Conservation (phyloP, 2,888 invertebrate genomes). For the Gastracanthus pulcherrimus region DNA sequence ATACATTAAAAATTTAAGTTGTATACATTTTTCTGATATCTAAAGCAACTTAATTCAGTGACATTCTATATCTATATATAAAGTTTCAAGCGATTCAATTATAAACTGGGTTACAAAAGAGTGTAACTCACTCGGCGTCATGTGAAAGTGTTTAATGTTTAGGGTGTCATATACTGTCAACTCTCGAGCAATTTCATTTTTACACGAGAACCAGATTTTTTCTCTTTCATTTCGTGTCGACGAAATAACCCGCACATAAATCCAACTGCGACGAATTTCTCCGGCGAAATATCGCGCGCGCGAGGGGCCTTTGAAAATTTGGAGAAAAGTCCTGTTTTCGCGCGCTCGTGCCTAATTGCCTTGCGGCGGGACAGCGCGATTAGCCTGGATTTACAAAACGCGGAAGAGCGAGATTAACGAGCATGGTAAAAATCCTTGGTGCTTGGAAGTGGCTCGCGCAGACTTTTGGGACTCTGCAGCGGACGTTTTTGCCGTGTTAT, state of each 20-base stretch:
- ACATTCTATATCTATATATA: neutral
- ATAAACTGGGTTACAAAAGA: slow-evolving; percentile 6
- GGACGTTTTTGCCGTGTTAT: too few species aligned
- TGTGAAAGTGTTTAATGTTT: slow-evolving; percentile 32
- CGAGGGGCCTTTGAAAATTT: neutral
- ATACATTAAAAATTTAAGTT: too few species aligned
- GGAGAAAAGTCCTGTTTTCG: neutral
- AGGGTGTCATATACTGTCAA: neutral
- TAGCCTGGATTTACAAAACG: too few species aligned
- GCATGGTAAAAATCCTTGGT: too few species aligned
- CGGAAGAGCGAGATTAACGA: too few species aligned
- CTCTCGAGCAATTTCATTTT: neutral
- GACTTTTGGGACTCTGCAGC: too few species aligned
- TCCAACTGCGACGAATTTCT: slow-evolving; percentile 12
- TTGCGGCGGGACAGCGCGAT: neutral
- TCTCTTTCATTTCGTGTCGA: slow-evolving; percentile 3
- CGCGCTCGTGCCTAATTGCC: neutral
- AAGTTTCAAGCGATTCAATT: neutral
- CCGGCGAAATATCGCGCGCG: neutral
- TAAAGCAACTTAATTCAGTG: too few species aligned
- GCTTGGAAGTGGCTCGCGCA: too few species aligned
- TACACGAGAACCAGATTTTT: slow-evolving; percentile 15
- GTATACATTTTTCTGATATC: too few species aligned
- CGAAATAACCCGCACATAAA: neutral
- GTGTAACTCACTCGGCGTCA: neutral